Percentiles rank a stretch among this genome's conserved stretches.
These are phyloP conservation scores for Nesoenas mayeri DNA, from an alignment of 2,113 vertebrate genomes.

Conservation along the genomic window DNA sequence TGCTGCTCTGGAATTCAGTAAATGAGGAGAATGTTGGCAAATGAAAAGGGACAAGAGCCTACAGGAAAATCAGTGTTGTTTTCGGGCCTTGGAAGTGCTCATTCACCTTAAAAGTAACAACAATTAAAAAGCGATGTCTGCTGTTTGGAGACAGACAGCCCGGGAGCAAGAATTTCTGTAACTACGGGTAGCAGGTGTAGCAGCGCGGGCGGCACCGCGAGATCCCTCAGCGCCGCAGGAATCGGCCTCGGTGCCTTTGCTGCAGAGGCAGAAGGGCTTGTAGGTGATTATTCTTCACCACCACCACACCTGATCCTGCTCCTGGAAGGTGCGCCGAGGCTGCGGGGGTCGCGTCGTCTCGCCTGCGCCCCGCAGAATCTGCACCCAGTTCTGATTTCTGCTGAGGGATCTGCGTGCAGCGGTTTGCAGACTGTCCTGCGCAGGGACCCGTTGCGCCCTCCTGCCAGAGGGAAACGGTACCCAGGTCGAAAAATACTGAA, in stretches of 20 bases:
- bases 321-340: background rate
- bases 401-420: background rate
- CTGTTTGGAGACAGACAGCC: background rate
- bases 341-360: background rate
- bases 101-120: background rate
- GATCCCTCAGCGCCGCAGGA: background rate
- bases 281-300: background rate
- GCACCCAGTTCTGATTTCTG: background rate
- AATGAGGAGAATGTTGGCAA: background rate
- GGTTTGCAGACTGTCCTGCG: background rate
- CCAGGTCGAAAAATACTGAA: background rate
- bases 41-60: background rate
- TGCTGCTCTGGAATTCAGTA: background rate
- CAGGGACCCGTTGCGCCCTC: background rate
- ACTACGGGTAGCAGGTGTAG: background rate
- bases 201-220: background rate
- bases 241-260: background rate
- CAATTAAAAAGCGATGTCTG: background rate
- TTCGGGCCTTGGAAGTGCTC: background rate
- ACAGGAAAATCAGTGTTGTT: background rate
- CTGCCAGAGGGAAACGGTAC: background rate
- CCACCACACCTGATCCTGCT: background rate
- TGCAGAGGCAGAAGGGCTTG: background rate
- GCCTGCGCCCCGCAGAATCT: background rate
- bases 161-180: background rate